Percentiles rank a stretch among this genome's conserved stretches.
phyloP scores from a whole-genome alignment of 2,113 vertebrate species.

The Microcebus tavaratra region DNA sequence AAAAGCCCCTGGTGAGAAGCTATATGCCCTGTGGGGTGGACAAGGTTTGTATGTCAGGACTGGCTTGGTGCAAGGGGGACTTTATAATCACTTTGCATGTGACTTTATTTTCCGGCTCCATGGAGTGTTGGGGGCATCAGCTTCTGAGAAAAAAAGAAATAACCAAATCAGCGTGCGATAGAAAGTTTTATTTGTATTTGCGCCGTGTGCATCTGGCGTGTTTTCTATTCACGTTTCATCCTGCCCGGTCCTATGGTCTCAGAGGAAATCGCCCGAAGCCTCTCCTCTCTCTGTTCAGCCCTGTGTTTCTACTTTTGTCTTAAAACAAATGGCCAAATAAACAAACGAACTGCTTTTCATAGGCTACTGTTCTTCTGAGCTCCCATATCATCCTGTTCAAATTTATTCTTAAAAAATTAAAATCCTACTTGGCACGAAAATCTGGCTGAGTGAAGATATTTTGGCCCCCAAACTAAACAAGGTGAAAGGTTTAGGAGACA shows the following conservation, averaged over 20 bases:
- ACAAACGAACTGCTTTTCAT: constrained; percentile 37
- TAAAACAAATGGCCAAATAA: constrained; percentile 58
- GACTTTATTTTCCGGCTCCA: constrained; percentile 8
- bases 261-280: constrained; percentile 55
- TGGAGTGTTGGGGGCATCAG: constrained; percentile 6
- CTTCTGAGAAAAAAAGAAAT: background rate
- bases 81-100: constrained; percentile 22
- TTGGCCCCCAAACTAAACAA: background rate
- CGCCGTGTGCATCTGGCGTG: background rate
- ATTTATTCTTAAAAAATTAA: background rate
- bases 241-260: constrained; percentile 25
- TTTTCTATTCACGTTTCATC: constrained; percentile 27
- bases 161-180: background rate
- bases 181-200: constrained; percentile 10
- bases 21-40: background rate
- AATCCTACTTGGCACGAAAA: background rate
- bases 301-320: constrained; percentile 64
- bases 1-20: background rate
- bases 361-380: background rate
- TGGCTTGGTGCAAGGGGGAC: background rate
- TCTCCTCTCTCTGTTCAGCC: constrained; percentile 12
- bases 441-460: background rate
- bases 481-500: background rate
- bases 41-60: background rate
- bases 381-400: constrained; percentile 42